Percentiles rank a stretch among this genome's conserved stretches.
Evolutionary conservation across 2,113 vertebrate species (phyloP).

Genomic region (Odontesthes bonariensis): DNA sequence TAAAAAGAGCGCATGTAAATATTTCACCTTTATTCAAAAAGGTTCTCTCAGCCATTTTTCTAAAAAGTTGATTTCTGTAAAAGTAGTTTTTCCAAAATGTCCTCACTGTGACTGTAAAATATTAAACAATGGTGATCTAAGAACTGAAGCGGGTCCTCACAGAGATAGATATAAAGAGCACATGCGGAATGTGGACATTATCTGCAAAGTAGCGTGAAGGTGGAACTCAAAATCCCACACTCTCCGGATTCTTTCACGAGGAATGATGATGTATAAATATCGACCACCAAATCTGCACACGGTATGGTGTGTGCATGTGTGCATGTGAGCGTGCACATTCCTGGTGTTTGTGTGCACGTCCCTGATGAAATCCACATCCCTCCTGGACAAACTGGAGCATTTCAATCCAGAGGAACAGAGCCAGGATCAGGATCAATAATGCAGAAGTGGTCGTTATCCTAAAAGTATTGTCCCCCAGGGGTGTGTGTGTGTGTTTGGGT

Average conservation of each 20-base stretch:
- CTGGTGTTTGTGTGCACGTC: conserved; percentile 11
- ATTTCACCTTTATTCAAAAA: too few relatives aligned
- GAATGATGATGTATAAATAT: conserved; percentile 79
- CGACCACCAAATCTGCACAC: conserved; percentile 56
- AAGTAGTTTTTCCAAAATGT: too few relatives aligned
- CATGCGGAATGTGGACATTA: background rate
- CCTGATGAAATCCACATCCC: conserved; percentile 58
- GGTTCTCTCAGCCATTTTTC: too few relatives aligned
- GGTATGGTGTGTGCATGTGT: background rate
- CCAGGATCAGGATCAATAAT: conserved; percentile 78
- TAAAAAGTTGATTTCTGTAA: too few relatives aligned
- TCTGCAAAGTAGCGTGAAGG: conserved; percentile 32
- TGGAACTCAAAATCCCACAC: conserved; percentile 19
- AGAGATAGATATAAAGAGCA: background rate
- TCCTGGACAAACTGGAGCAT: conserved; percentile 73
- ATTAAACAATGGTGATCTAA: too few relatives aligned
- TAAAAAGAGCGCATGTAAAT: too few relatives aligned
- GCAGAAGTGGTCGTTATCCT: conserved; percentile 84
- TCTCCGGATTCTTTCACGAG: conserved; percentile 57
- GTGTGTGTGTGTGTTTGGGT: conserved; percentile 39
- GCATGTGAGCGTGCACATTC: conserved; percentile 15
- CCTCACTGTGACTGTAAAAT: too few relatives aligned
- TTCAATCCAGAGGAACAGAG: conserved; percentile 80
- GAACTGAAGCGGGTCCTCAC: conserved; percentile 3
- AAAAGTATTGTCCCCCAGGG: conserved; percentile 81